Base-by-base conservation (phyloP, 2,888 invertebrate species). In the Drosophila pegasa region DNA sequence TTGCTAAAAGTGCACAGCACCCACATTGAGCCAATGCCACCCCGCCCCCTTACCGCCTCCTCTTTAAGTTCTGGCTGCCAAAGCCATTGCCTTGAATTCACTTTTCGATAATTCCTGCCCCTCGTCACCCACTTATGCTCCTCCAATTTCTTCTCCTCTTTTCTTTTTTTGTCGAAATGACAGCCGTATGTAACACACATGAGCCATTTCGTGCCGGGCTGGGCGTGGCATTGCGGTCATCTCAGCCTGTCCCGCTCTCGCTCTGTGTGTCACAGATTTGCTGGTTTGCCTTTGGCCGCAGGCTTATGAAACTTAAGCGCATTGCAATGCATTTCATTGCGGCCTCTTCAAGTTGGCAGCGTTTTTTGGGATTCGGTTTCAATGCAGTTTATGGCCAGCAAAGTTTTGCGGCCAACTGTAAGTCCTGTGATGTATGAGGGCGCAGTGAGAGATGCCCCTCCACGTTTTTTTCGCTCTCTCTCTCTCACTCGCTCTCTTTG, bases 61-160 rank as follows among this genome's bases (percentile, higher is more conserved):
- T 16, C 35, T 35, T 37, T 45, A 45, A 62, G 52, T 66, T 59
- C 37, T 48, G 52, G 71, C 57, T 56, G 60, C 63, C 48, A 60
- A 60, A 70, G 37, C 51, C 71, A 64, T 80, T 86, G 87, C 82
- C 88, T 86, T 86, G 75, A 82, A 83, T 88, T 88, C 83, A 88
- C 80, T 83, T 86, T 82, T 79, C 88, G 88, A 83, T 83, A 88
- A 83, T 88, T 86, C 88, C 75, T 65, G n/a, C 18, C 75, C 71
- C 55, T 38, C 31, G 51, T 38, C 31, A 50, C 35, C 35, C n/a
- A 7, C n/a, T 50, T 20, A 14, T 31, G 4, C 31, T 20, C 20
- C 1, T 25, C 20, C 1, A 16, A n/a, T 10, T 41, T 27, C 18
- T 25, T 41, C 22, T n/a, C n/a, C 52, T 14, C 45, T 16, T 6